A percentile compares a stretch with the other conserved stretches of the same genome.
phyloP scores from a whole-genome alignment of 2,113 vertebrate species.

The Vireo altiloquus region DNA sequence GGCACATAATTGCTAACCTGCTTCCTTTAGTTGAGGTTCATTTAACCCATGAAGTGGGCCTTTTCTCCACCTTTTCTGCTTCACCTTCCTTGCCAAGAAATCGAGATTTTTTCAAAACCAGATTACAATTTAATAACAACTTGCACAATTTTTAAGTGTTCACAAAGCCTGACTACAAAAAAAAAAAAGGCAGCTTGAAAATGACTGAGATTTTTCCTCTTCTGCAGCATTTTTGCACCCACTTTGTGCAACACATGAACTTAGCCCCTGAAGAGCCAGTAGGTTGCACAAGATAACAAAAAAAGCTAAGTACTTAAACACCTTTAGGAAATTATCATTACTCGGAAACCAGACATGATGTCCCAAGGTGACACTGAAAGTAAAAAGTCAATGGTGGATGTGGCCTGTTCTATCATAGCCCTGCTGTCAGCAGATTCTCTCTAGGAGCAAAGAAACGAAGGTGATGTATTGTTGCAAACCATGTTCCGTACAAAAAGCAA shows the following conservation, averaged over 20 bases:
- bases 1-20: background rate
- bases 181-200: background rate
- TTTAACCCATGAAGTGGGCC: background rate
- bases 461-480: conserved; percentile 10
- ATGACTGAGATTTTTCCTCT: background rate
- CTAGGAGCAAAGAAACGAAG: background rate
- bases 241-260: background rate
- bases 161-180: background rate
- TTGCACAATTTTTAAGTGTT: background rate
- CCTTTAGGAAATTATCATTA: background rate
- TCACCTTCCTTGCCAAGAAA: background rate
- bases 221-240: background rate
- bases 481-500: background rate
- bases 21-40: background rate
- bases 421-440: conserved; percentile 15
- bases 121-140: background rate
- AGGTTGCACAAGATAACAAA: background rate
- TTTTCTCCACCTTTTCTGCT: background rate
- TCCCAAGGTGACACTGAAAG: conserved; percentile 42
- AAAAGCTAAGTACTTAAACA: background rate
- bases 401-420: background rate
- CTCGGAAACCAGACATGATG: background rate
- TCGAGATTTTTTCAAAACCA: background rate
- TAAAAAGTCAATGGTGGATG: background rate
- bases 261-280: background rate